Conservation (phyloP, 2,113 vertebrate species). For the Caloenas nicobarica region DNA sequence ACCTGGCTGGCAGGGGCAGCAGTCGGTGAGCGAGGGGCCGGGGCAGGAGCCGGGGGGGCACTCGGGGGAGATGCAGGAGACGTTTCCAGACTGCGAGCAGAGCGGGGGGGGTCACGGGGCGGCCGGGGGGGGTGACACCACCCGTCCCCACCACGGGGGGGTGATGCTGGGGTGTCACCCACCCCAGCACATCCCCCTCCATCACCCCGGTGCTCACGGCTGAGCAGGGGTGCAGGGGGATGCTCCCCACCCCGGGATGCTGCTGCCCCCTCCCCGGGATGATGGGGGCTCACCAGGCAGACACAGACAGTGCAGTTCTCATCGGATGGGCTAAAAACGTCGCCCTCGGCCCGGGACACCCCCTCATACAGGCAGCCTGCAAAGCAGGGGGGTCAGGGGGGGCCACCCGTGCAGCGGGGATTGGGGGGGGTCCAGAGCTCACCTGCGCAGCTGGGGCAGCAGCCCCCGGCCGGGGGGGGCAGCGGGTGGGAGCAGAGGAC, state of each 20-base stretch:
- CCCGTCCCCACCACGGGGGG: background rate
- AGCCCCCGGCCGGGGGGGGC: constrained; percentile 33
- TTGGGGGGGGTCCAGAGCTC: background rate
- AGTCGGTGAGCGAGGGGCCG: constrained; percentile 15
- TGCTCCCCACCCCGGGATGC: background rate
- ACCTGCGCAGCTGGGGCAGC: constrained; percentile 77
- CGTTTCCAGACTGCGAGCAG: constrained; percentile 71
- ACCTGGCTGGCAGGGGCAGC: constrained; percentile 78
- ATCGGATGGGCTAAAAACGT: constrained; percentile 69
- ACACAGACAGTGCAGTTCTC: constrained; percentile 79
- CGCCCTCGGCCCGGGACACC: constrained; percentile 67
- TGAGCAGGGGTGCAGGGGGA: background rate
- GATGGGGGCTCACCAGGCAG: constrained; percentile 73
- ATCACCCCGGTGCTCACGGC: rapidly evolving
- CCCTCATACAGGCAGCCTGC: constrained; percentile 77
- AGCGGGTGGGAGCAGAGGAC: constrained; percentile 74
- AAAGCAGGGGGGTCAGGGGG: background rate
- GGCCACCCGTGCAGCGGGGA: rapidly evolving
- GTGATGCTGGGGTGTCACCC: rapidly evolving
- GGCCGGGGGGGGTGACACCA: no score
- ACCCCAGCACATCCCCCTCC: rapidly evolving
- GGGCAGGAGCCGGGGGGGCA: constrained; percentile 73
- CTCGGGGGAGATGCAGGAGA: constrained; percentile 77
- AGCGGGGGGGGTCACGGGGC: rapidly evolving
- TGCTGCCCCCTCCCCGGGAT: background rate